These are phyloP conservation scores for Diplogasteroides magnus DNA, from an alignment of 1,140 invertebrate genomes.

Conservation along the genomic window DNA sequence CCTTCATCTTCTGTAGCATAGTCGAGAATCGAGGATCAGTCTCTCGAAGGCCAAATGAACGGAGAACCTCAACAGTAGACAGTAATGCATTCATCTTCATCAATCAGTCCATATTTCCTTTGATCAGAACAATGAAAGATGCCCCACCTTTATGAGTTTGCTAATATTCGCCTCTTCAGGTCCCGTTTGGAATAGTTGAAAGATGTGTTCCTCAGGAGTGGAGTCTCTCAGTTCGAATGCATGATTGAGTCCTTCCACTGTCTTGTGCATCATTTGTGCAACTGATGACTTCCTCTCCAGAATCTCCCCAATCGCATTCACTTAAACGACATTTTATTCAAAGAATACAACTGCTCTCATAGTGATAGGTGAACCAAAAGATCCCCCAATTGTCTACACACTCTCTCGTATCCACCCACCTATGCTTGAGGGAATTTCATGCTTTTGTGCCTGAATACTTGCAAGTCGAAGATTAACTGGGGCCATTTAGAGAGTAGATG, in stretches of 20 bases:
- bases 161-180: neutral
- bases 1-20: conserved; percentile 44
- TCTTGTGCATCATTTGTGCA: conserved; percentile 29
- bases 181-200: neutral
- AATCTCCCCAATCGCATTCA: conserved; percentile 25
- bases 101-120: no score
- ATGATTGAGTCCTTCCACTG: conserved; percentile 25
- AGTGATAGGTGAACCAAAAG: no score
- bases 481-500: no score
- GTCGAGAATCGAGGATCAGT: conserved; percentile 26
- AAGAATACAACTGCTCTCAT: no score
- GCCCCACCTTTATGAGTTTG: neutral
- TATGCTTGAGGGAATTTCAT: no score
- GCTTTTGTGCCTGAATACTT: no score
- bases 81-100: no score
- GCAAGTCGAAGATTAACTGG: no score
- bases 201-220: conserved; percentile 15
- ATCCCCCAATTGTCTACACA: no score
- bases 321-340: no score
- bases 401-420: no score
- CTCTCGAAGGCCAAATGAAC: conserved; percentile 43
- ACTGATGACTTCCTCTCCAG: conserved; percentile 29
- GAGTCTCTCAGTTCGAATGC: conserved; percentile 51
- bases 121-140: no score
- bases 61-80: conserved; percentile 24